Base-by-base conservation (phyloP, 2,888 invertebrate species). In the Eupithecia subumbrata region DNA sequence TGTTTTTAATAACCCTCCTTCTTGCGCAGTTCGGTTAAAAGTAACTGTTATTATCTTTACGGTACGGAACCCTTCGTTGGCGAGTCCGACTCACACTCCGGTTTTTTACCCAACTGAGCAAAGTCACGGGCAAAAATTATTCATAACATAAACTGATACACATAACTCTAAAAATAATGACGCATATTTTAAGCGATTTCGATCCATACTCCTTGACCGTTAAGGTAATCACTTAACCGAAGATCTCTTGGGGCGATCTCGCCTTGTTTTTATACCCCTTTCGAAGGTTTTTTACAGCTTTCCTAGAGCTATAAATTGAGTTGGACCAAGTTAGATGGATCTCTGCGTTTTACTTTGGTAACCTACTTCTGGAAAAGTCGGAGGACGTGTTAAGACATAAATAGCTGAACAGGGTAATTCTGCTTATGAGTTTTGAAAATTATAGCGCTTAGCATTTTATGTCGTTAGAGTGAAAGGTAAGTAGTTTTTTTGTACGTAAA, bases 251-350 rank as follows among this genome's bases (percentile, higher is more conserved):
- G 68, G 69, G 40, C 63, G 76, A 74, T 78, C 80, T 80, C 76
- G 77, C 79, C 72, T 82, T 82, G 84, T 83, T 86, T 84, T 85
- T 84, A 85, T 76, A 84, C 79, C 84, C 84, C 80, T 81, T 83
- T 79, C 66, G 71, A 72, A 71, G 79, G 76, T 75, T 67, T 84
- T 85, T 86, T 85, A 86, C 77, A 80, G 75, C 80, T 82, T 75
- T 79, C 80, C 81, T 73, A 81, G 68, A 40, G 68, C 80, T 71
- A 71, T 85, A 84, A 85, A 85, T 79, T 75, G 69, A 72, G 64
- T 76, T 71, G 68, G 69, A 71, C 85, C 82, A 81, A 67, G 14
- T 30, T 74, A 75, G 70, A 48, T 5, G 45, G 81, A 79, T 52
- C 79, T 68, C 56, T 75, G 68, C 73, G n/a, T 78, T 76, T 71